A percentile compares a stretch with the other conserved stretches of the same genome.
Conservation (phyloP, 2,113 vertebrate species). For the Rhinogobius similis region DNA sequence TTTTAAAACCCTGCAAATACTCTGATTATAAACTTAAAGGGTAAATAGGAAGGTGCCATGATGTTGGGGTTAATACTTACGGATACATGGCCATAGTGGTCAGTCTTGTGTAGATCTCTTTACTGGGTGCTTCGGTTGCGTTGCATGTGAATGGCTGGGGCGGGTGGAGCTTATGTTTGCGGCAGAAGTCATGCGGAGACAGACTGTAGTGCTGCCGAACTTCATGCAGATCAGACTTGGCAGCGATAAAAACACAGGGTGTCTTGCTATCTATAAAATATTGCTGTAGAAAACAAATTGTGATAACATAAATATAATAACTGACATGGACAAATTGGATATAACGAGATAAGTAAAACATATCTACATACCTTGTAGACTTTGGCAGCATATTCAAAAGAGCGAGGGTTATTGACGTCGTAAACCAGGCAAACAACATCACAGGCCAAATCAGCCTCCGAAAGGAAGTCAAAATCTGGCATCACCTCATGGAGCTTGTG, state of each 20-base stretch:
- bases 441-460: constrained; percentile 86
- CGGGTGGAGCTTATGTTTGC: constrained; percentile 97
- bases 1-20: too few relatives aligned
- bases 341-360: background rate
- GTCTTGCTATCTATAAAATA: constrained; percentile 97
- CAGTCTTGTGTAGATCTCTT: constrained; percentile 95
- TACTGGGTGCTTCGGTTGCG: constrained; percentile 84
- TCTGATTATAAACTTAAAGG: too few relatives aligned
- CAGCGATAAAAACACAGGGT: constrained; percentile 91
- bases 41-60: constrained; percentile 36
- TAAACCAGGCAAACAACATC: constrained; percentile 95
- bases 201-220: constrained; percentile 89
- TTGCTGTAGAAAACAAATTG: constrained; percentile 78
- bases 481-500: constrained; percentile 89
- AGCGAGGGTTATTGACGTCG: constrained; percentile 89
- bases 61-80: constrained; percentile 82
- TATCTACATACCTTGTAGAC: constrained; percentile 88
- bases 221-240: constrained; percentile 96
- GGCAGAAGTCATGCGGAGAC: constrained; percentile 94
- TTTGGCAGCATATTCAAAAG: constrained; percentile 96
- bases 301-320: fast-evolving
- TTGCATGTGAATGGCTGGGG: constrained; percentile 95
- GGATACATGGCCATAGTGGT: constrained; percentile 99
- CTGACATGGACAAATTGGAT: background rate
- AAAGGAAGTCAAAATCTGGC: constrained; percentile 89